phyloP scores from a whole-genome alignment of 2,797 vertebrate species.

The Esox lucius region DNA sequence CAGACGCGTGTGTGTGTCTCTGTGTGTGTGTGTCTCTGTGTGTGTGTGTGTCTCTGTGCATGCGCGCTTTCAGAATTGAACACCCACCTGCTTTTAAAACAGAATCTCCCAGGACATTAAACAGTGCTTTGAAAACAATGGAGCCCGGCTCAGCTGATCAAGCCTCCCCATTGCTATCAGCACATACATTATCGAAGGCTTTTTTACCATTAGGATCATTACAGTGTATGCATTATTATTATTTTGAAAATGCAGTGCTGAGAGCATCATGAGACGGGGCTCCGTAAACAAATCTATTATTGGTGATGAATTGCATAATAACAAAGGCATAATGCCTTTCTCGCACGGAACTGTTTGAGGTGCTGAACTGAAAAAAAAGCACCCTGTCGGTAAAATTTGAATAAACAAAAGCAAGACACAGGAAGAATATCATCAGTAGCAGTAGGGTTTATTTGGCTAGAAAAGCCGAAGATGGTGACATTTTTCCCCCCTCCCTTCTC shows the following conservation, averaged over 20 bases:
- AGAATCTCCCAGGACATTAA: conserved; percentile 75
- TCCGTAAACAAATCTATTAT: conserved; percentile 88
- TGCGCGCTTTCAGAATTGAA: conserved; percentile 64
- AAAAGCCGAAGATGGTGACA: conserved; percentile 34
- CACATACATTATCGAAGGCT: conserved; percentile 78
- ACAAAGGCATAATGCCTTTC: conserved; percentile 83
- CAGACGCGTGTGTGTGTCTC: conserved; percentile 45
- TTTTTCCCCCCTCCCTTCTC: conserved; percentile 10
- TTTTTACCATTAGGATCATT: conserved; percentile 78
- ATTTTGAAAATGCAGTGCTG: conserved; percentile 80
- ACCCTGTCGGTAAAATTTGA: conserved; percentile 83
- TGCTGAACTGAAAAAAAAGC: conserved; percentile 86
- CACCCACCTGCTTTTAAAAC: conserved; percentile 73
- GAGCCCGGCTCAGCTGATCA: conserved; percentile 75
- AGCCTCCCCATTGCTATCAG: conserved; percentile 72
- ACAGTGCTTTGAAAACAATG: conserved; percentile 80
- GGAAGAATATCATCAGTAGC: conserved; percentile 57
- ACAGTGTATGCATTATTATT: conserved; percentile 81
- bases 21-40: background rate
- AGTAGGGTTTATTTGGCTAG: conserved; percentile 43
- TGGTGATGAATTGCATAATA: conserved; percentile 89
- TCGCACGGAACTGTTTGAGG: conserved; percentile 81
- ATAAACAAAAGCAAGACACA: conserved; percentile 71
- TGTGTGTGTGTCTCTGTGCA: conserved; percentile 3
- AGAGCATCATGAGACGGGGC: conserved; percentile 73